Base-by-base conservation (phyloP, 1,140 invertebrate species). In the Idris sp. region DNA sequence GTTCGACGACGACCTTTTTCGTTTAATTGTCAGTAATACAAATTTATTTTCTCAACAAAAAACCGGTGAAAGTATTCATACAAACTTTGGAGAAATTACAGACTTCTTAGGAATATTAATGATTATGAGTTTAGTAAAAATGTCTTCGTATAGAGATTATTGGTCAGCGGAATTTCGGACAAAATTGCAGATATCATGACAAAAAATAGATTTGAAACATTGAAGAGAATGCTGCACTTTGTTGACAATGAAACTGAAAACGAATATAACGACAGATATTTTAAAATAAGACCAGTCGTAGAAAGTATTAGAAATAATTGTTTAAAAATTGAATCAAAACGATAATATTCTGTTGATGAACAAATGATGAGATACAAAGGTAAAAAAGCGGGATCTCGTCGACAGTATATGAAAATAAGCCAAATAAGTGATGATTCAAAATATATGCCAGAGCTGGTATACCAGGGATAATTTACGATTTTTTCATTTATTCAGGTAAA, bases 361-460 rank as follows among this genome's bases (percentile, higher is more conserved):
- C 25, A 26, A 22, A 53, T 38, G 33, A 33, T 53, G 11, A 33
- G 18, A 15, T 53, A 53, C 13, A 53, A 53, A 53, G 19, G 33
- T 1, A 53, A 36, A 19, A 53, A 16, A 38, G 48, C 48, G n/a
- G 33, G 48, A 26, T 18, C 31, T 8, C 1, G 31, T 11, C 48
- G 33, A 13, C 33, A 53, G 15, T 38, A 38, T 16, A 38, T 53
- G 19, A 0, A 2, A 53, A 51, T 0, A 51, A 51, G 13, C 44
- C 44, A 9, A 25, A 51, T 11, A 51, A 51, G 10, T 51, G 46
- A 19, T 30, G 46, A 2, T 51, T 51, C 15, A 51, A 51, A 18
- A 33, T 53, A 10, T 53, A 15, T 26, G 13, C 16, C 35, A 2
- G 31, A 11, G 30, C 46, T 7, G 46, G 46, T 15, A 31, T 49